Evolutionary conservation across 2,113 vertebrate genomes (phyloP).

Genomic region (Trematocara marginatum): DNA sequence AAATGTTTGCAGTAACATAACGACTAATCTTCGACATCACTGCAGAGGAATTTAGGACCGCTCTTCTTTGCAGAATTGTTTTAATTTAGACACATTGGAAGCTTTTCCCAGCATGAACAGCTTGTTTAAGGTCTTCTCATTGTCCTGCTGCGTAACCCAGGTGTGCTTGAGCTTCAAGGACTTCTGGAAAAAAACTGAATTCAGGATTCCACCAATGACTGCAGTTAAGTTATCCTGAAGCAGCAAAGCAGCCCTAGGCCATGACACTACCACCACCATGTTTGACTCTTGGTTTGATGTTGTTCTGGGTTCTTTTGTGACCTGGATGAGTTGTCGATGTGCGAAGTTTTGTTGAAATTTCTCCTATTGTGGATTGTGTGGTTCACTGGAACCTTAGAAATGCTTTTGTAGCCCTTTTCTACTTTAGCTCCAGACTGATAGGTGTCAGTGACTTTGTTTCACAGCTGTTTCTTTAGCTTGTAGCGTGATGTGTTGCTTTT

Average conservation of each 20-base stretch:
- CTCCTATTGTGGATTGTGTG: background rate
- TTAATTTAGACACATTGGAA: background rate
- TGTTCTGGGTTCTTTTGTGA: background rate
- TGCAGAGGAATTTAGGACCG: background rate
- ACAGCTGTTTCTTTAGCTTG: background rate
- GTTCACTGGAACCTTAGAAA: background rate
- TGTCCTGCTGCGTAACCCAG: background rate
- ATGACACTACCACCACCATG: background rate
- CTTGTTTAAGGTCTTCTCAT: background rate
- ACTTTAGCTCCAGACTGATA: background rate
- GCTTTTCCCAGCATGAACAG: background rate
- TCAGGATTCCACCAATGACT: background rate
- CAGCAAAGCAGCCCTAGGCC: background rate
- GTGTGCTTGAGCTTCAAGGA: background rate
- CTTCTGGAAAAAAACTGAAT: fast-evolving
- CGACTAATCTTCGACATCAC: background rate
- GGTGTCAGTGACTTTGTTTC: background rate
- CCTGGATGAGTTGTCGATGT: background rate
- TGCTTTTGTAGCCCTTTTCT: background rate
- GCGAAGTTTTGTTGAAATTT: background rate
- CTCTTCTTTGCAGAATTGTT: background rate
- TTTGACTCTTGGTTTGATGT: background rate
- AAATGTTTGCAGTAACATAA: background rate
- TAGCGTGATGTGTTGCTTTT: background rate
- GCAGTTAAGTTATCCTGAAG: background rate